Conservation (phyloP, 2,113 vertebrate species). For the Psammodynastes pulverulentus region DNA sequence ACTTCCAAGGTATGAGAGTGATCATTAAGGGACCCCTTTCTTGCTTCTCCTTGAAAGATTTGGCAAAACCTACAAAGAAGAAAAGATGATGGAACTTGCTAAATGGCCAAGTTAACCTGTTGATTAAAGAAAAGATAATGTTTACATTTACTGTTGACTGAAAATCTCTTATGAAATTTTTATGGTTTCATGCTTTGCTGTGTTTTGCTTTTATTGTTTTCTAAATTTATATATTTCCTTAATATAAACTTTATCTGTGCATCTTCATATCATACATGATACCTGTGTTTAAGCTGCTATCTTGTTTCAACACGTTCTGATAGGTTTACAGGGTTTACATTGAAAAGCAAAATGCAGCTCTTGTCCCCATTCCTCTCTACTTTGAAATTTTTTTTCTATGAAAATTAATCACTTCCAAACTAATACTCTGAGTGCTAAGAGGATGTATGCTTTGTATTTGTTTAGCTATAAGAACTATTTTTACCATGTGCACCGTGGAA, state of each 20-base stretch:
- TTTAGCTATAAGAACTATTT: not conserved
- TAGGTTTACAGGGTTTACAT: not conserved
- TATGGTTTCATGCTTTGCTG: not conserved
- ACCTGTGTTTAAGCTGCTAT: not conserved
- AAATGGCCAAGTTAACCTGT: not conserved
- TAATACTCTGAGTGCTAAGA: not conserved
- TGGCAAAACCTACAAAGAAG: not conserved
- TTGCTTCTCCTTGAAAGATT: not conserved
- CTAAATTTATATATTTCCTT: not conserved
- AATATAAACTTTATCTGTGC: not conserved
- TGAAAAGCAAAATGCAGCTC: not conserved
- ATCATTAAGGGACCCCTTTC: no score
- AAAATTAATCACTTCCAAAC: not conserved
- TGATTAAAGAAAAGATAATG: not conserved
- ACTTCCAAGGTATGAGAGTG: not conserved
- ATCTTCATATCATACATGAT: no score
- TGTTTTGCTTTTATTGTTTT: not conserved
- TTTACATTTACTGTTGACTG: not conserved
- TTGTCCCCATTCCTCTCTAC: not conserved
- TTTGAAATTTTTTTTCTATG: not conserved
- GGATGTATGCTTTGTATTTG: not conserved
- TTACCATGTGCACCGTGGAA: not conserved
- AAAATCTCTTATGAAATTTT: not conserved
- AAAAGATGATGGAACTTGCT: not conserved
- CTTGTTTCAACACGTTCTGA: not conserved